Evolutionary conservation across 2,888 invertebrate genomes (phyloP), one percentile per base, ranked within the genome.

Genomic region (Cryptocephalus primarius): DNA sequence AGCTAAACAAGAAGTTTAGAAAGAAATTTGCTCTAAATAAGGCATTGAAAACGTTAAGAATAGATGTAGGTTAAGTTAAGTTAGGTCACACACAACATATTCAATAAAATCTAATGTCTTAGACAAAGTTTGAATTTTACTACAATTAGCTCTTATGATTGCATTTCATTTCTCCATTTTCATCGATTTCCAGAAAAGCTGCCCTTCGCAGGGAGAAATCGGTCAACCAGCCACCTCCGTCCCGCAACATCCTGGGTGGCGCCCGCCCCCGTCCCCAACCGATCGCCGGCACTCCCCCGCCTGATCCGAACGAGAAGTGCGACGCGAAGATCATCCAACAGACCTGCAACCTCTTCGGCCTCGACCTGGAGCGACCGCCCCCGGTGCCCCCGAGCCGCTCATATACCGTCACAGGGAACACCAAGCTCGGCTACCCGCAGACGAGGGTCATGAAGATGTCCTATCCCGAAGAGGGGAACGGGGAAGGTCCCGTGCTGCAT

Each of bases 381-480:
- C 91, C 93, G 32, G 83, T 94, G 54, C 94, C 94, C 42, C 88
- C 90, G 33, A 85, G 89, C 61, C 79, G 94, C 58, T 82, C 88
- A 1, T 94, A 95, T 72, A 92, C 91, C 8, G 88, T 94, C 48
- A 77, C 85, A 22, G 90, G 90, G 58, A 90, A 91, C 68, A 87
- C 88, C 48, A 92, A 92, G 73, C 75, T 92, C 55, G 86, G 88
- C 59, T 94, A 93, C 74, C 94, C 94, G 53, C 94, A 94, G 73
- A 87, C 84, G 57, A 80, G 94, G 64, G 76, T 88, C 48, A 90
- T 94, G 87, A 88, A 88, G 72, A 85, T 87, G 77, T 85, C 85
- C 58, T 94, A 86, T 74, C 83, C 85, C 56, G 71, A 71, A 51
- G 76, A 74, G 47, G 72, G 67, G 51, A 69, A 67, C 44, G 72